These are phyloP conservation scores for Cactoblastis cactorum DNA, from an alignment of 2,888 invertebrate species.

Conservation along the genomic window DNA sequence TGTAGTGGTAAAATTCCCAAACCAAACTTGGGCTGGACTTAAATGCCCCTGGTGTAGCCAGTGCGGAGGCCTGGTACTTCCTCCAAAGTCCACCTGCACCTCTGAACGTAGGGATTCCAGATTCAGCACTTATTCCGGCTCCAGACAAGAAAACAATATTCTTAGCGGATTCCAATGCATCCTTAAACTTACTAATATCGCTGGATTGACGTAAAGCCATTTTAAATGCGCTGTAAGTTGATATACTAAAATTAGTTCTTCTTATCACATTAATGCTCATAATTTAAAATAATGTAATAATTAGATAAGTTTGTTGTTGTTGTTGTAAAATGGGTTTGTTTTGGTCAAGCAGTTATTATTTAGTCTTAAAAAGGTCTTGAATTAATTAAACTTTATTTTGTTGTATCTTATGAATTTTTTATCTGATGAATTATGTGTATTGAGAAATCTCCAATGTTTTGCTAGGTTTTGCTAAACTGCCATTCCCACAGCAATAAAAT, in stretches of 20 bases:
- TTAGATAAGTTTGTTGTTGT: no score
- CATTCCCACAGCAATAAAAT: no score
- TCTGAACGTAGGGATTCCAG: constrained; percentile 92
- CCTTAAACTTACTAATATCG: constrained; percentile 75
- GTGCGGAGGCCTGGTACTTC: constrained; percentile 82
- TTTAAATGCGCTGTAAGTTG: constrained; percentile 13
- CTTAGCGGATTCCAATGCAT: constrained; percentile 78
- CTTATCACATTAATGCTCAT: constrained; percentile 41
- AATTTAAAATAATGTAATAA: constrained; percentile 18
- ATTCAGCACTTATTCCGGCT: constrained; percentile 91
- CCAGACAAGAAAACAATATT: constrained; percentile 85
- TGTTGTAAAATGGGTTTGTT: no score
- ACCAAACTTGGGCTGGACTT: constrained; percentile 86
- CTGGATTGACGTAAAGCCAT: constrained; percentile 51
- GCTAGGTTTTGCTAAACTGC: no score
- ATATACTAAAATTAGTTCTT: constrained; percentile 22
- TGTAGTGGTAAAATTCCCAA: constrained; percentile 95
- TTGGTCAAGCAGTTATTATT: no score
- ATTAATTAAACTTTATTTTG: no score
- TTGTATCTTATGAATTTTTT: no score
- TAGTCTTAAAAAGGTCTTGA: no score
- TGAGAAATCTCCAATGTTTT: no score
- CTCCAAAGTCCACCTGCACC: constrained; percentile 92
- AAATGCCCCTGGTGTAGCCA: constrained; percentile 87
- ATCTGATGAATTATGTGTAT: no score